Evolutionary conservation across 2,797 vertebrate species (phyloP).

Genomic region (Sphenopsis melanotis): DNA sequence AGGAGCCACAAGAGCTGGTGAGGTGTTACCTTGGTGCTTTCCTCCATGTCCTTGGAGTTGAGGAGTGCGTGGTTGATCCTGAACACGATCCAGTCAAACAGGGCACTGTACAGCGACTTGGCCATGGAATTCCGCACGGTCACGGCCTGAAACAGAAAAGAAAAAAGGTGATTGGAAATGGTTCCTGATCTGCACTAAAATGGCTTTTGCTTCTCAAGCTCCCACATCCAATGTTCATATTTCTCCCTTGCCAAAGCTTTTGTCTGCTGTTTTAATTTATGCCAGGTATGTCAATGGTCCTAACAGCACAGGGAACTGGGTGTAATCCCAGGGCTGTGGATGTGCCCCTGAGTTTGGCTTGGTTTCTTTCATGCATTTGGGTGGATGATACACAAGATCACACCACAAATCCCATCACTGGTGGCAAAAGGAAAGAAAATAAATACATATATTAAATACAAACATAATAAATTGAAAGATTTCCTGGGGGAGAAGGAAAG

Average conservation of each 20-base stretch:
- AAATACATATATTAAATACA: neutral
- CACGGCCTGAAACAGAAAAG: slow-evolving; percentile 79
- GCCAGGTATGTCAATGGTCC: rapidly evolving
- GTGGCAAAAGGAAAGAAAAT: rapidly evolving
- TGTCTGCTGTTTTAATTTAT: neutral
- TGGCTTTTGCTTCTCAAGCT: neutral
- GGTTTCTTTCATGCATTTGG: neutral
- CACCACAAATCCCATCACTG: neutral
- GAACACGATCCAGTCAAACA: slow-evolving; percentile 99
- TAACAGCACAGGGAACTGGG: rapidly evolving
- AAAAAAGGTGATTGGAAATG: neutral
- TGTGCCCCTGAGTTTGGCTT: neutral
- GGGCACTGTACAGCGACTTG: slow-evolving; percentile 93
- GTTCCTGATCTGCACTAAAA: neutral
- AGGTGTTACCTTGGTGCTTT: slow-evolving; percentile 83
- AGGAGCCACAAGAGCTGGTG: neutral
- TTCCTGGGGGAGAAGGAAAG: neutral
- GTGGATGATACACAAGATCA: neutral
- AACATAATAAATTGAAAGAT: neutral
- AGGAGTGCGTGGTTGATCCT: slow-evolving; percentile 97
- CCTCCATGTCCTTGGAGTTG: slow-evolving; percentile 91
- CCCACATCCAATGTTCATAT: rapidly evolving
- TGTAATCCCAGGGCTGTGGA: neutral
- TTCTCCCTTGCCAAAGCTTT: neutral
- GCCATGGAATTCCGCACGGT: slow-evolving; percentile 97